Evolutionary conservation across 1,140 invertebrate species (phyloP), one percentile per base, ranked within the genome.

Genomic region (Drosophila burlai): DNA sequence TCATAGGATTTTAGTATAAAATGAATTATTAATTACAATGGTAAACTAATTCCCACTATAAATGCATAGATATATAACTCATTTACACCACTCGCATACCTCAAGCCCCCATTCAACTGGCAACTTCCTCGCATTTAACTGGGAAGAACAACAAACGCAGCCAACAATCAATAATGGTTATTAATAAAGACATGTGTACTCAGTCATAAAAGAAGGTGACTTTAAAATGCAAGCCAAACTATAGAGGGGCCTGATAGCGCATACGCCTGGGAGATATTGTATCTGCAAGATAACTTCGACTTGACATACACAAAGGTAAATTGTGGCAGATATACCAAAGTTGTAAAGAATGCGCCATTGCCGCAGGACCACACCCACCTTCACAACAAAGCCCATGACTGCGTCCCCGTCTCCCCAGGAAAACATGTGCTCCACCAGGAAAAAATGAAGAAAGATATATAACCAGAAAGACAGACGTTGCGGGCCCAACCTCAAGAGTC

Each of bases 141-240:
- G 65, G 36, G 4, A 38, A 52, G 47, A 81, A 72, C 58, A 71
- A 78, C 26, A 79, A 79, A 55, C 64, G 24, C 60, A 71, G 43
- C n/a, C 55, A 78, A 58, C 18, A 72, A 73, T 73, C 82, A 85
- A 89, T 89, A 89, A 89, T 75, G 76, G 77, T 78, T 87, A 75
- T 89, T 89, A 87, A 87, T 89, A 81, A 89, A 78, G 81, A 87
- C 83, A 87, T 89, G 83, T 87, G 83, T 87, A 89, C 72, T 67
- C 61, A 45, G 52, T 62, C 81, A 68, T 87, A 89, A 87, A 87
- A 77, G 66, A 63, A 60, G 55, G 62, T 36, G 55, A 78, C 67
- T 71, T 89, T 55, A 57, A 79, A 89, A 84, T 81, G 74, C 85
- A 89, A 79, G 82, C 78, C 55, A 73, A 84, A 76, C 69, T 75